Evolutionary conservation across 2,113 vertebrate genomes (phyloP), one percentile per base, ranked within the genome.

Genomic region (Hoplias malabaricus): DNA sequence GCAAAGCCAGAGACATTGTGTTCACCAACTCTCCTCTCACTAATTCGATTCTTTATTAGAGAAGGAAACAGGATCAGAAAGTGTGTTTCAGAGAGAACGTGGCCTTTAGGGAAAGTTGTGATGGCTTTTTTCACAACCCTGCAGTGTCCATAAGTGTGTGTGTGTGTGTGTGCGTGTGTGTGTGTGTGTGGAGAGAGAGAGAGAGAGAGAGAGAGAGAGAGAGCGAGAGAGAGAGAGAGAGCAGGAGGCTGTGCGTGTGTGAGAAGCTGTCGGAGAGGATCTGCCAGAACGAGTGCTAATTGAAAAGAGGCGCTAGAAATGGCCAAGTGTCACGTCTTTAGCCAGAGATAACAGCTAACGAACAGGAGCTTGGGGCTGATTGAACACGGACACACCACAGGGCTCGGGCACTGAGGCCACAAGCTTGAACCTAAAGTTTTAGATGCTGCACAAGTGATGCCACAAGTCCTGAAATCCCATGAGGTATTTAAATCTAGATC

Each of bases 291-390:
- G 9, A 57, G 40, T 5, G 1, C 11, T 78, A 73, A 74, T 77
- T 43, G 31, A 40, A 21, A 59, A 31, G 54, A 33, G 36, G 54
- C 10, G 33, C 43, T 71, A 69, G 78, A 78, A 57, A 42, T 25
- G 53, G 27, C 69, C 13, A 73, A 69, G 53, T 29, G 14, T 77
- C 61, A 29, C 14, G 10, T 57, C 62, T 48, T 78, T 29, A 1
- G 27, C 27, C 40, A 56, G 33, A 23, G 36, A 16, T 25, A 57
- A 53, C 8, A 1, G 48, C 25, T 34, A 54, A 73, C 4, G 53
- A 62, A 42, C 12, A 33, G 53, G 31, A 53, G n/a, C 1, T 5
- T 10, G n/a, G 48, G 48, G n/a, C n/a, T 8, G n/a, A 23, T 21
- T 2, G 6, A 53, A 23, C 48, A 53, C n/a, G 48, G n/a, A 6